Base-by-base conservation (phyloP, 2,113 vertebrate genomes). In the Rallus limicola region DNA sequence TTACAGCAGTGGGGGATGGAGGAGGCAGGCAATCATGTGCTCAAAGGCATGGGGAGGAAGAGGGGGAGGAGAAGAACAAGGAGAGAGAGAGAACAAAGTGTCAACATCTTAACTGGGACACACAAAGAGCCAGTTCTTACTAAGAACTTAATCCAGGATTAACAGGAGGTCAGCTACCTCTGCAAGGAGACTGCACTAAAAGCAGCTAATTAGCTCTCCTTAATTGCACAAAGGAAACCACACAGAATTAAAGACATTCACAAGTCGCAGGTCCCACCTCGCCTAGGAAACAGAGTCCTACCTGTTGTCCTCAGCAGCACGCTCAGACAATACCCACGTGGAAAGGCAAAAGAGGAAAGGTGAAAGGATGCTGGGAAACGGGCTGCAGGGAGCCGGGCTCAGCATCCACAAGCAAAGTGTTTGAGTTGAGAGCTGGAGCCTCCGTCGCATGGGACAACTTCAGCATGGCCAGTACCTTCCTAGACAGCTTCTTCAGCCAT, bases 81-180 rank as follows among this genome's bases (percentile, higher is more conserved):
- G 81, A 72, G 88, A 74, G 85, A 69, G 72, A 69, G 72, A 95
- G 95, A 95, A 94, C 90, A 89, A 80, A 88, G 42, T 94, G 97
- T 97, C 95, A 97, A 68, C 97, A 92, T 97, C 97, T 97, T 97
- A 98, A 98, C 89, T 98, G 95, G 97, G 97, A 95, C 97, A 97
- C 86, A 92, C 83, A 92, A 94, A 92, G 80, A 97, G 96, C 95
- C 86, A 92, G 91, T 96, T 93, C 96, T 96, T 95, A 33, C 44
- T 97, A 97, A 98, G 95, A 98, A 97, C 97, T 97, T 98, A 98
- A 98, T 98, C 98, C 95, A 95, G 97, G 98, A 98, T 98, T 98
- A 98, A 97, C 91, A 87, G 95, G 93, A 96, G 97, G 97, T 96
- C 97, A 95, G 93, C 95, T 95, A 97, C 97, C 95, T 96, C 97